Evolutionary conservation across 1,140 invertebrate species (phyloP).

Genomic region (Eurosta solidaginis): DNA sequence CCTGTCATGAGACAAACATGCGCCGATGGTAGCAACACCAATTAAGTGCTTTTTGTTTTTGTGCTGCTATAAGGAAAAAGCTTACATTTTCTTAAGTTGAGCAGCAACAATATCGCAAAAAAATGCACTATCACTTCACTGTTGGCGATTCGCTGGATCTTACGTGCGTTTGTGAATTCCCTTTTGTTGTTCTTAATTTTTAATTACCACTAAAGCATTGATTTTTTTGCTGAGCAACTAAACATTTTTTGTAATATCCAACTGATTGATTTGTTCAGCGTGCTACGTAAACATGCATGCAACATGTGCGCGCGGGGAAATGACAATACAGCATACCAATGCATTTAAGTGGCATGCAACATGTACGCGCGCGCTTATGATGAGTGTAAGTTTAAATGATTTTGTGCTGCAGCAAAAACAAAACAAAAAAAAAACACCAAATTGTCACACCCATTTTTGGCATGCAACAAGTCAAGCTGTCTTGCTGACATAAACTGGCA

Average conservation of each 20-base stretch:
- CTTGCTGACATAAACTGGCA: background rate
- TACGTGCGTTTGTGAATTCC: background rate
- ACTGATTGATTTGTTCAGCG: background rate
- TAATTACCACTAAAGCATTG: background rate
- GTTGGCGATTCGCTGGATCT: background rate
- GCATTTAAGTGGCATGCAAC: background rate
- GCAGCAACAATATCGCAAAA: background rate
- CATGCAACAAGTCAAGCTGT: slow-evolving; percentile 5
- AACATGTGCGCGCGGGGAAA: background rate
- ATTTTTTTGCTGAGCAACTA: background rate
- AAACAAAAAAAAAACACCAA: background rate
- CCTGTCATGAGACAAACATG: background rate
- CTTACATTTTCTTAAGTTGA: background rate
- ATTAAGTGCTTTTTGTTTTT: background rate
- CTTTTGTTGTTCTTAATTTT: background rate
- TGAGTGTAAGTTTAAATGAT: background rate
- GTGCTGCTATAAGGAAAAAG: too few species aligned
- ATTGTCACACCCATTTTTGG: slow-evolving; percentile 25
- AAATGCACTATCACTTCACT: background rate
- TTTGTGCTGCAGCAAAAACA: too few species aligned
- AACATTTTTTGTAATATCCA: background rate
- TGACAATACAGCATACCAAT: background rate
- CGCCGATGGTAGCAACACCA: background rate
- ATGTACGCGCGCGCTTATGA: background rate
- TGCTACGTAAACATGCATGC: background rate